Conservation (phyloP, 2,888 invertebrate genomes). For the Cataglyphis cursor region DNA sequence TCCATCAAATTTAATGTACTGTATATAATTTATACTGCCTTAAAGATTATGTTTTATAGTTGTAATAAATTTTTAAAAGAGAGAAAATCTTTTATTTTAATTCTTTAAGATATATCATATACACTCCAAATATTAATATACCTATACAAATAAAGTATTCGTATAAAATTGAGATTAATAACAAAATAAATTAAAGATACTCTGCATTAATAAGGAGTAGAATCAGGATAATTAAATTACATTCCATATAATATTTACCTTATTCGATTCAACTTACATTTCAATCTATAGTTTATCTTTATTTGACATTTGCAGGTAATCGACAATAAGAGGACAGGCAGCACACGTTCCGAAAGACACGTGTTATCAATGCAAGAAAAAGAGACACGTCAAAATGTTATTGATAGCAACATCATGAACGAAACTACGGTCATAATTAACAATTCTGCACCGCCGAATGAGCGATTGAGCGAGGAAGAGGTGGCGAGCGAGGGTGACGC, state of each 20-base stretch:
- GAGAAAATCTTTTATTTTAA: no score
- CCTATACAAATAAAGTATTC: no score
- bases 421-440: not conserved
- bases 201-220: not conserved
- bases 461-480: conserved; percentile 66
- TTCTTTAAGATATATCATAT: no score
- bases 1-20: not conserved
- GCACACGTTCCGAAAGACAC: conserved; percentile 21
- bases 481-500: conserved; percentile 56
- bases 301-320: conserved; percentile 61
- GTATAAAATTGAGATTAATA: not conserved
- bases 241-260: not conserved
- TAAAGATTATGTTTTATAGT: no score
- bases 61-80: no score
- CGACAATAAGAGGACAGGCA: conserved; percentile 52
- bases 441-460: conserved; percentile 51
- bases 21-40: not conserved
- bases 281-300: not conserved
- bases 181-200: not conserved
- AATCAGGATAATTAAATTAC: not conserved
- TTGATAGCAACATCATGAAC: not conserved
- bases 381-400: conserved; percentile 7
- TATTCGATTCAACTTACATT: not conserved
- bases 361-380: conserved; percentile 59
- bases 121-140: no score